Conservation (phyloP, 2,797 vertebrate species). For the Danio choprae region DNA sequence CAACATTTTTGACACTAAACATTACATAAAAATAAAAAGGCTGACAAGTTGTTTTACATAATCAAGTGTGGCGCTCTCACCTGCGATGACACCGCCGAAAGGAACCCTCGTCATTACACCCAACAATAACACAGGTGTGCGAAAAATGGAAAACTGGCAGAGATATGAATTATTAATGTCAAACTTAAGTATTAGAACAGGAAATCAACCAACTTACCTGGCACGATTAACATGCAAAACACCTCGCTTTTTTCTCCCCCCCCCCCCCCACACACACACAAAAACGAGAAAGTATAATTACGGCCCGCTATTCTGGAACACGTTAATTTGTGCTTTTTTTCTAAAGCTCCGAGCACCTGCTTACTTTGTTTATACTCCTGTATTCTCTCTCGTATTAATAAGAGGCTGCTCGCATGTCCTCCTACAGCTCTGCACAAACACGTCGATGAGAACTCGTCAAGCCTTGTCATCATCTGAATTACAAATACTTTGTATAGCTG, state of each 20-base stretch:
- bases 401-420: constrained; percentile 71
- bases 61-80: constrained; percentile 67
- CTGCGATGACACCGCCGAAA: constrained; percentile 64
- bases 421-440: constrained; percentile 60
- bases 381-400: constrained; percentile 69
- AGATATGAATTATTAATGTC: constrained; percentile 87
- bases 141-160: constrained; percentile 79
- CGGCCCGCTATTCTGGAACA: constrained; percentile 82
- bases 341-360: constrained; percentile 83
- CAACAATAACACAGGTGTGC: constrained; percentile 82
- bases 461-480: constrained; percentile 55
- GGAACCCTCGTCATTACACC: constrained; percentile 74
- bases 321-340: constrained; percentile 78
- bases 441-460: constrained; percentile 52
- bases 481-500: constrained; percentile 48
- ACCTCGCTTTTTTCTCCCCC: constrained; percentile 67
- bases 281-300: constrained; percentile 85
- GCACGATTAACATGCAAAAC: constrained; percentile 85
- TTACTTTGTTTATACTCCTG: constrained; percentile 80
- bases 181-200: constrained; percentile 87
- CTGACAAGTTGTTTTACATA: constrained; percentile 72
- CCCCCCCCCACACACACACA: too few species aligned
- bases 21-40: constrained; percentile 52
- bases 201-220: constrained; percentile 86
- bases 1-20: constrained; percentile 59